Base-by-base conservation (phyloP, 2,888 invertebrate species). In the Lochmaea crataegi region DNA sequence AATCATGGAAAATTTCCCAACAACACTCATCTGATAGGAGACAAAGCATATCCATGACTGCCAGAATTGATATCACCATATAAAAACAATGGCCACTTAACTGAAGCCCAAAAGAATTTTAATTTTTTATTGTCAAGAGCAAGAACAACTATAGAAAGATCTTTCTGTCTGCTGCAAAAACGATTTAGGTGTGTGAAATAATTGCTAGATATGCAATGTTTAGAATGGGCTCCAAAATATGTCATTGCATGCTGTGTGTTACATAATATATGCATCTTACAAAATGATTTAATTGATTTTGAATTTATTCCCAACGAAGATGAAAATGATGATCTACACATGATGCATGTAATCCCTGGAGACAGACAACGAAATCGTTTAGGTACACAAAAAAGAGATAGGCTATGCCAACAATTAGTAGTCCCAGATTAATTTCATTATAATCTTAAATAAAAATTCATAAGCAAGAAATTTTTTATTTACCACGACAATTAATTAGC, bases 1-100 rank as follows among this genome's bases (percentile, higher is more conserved):
- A 22, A 22, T 22, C 2, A 22, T 22, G 22, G 2, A 2, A 73
- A 74, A 69, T 74, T 76, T 70, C 69, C 70, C 53, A 68, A 74
- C 51, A 32, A 74, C 66, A 70, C 72, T 14, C 74, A 74, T 65
- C 63, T 76, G 14, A 16, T 76, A 61, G 72, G 70, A 61, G 74
- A 76, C 53, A 72, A 74, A 71, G 76, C 67, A 10, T 74, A 76
- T 70, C 74, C 72, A 18, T 65, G 41, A 22, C 42, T 74, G 16
- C 68, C 72, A 42, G 58, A 63, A 60, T 22, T 76, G 16, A 69
- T 74, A 38, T 65, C 72, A 11, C 74, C 75, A 42, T 75, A 65
- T 48, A 73, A 68, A 61, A 53, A 75, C 60, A 71, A 75, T 73
- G 75, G 75, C 42, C 68, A 76, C 42, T 51, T 76, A 6, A 74